Evolutionary conservation across 2,888 invertebrate genomes (phyloP).

Genomic region (Synanthedon vespiformis): DNA sequence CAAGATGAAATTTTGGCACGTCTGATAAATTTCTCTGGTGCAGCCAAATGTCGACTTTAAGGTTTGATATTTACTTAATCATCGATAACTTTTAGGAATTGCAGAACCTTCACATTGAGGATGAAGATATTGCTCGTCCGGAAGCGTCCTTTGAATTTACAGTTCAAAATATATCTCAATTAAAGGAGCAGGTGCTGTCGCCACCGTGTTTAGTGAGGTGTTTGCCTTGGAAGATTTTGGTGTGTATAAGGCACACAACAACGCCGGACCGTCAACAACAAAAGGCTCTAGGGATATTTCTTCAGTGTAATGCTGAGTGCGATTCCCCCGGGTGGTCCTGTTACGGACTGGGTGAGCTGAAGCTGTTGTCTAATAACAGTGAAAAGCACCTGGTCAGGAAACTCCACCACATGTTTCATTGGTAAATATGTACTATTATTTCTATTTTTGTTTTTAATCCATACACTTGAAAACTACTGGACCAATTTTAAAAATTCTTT

Average conservation of each 20-base stretch:
- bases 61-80: too few species aligned
- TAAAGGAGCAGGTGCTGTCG: conserved; percentile 86
- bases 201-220: conserved; percentile 93
- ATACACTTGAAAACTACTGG: too few species aligned
- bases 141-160: conserved; percentile 94
- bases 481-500: too few species aligned
- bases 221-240: conserved; percentile 98
- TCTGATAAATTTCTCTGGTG: too few species aligned
- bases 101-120: conserved; percentile 66
- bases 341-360: conserved; percentile 92
- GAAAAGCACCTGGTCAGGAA: conserved; percentile 82
- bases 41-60: too few species aligned
- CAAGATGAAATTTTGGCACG: too few species aligned
- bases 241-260: conserved; percentile 84
- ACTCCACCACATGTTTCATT: conserved; percentile 95
- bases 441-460: not conserved
- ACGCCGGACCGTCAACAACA: conserved; percentile 80
- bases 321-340: conserved; percentile 98
- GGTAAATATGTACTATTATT: conserved; percentile 45
- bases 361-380: conserved; percentile 84
- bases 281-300: conserved; percentile 82
- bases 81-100: conserved; percentile 1
- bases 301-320: conserved; percentile 97
- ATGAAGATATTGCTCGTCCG: conserved; percentile 85
- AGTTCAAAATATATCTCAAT: conserved; percentile 87